Conservation (phyloP, 2,888 invertebrate genomes). For the Helleia helle region DNA sequence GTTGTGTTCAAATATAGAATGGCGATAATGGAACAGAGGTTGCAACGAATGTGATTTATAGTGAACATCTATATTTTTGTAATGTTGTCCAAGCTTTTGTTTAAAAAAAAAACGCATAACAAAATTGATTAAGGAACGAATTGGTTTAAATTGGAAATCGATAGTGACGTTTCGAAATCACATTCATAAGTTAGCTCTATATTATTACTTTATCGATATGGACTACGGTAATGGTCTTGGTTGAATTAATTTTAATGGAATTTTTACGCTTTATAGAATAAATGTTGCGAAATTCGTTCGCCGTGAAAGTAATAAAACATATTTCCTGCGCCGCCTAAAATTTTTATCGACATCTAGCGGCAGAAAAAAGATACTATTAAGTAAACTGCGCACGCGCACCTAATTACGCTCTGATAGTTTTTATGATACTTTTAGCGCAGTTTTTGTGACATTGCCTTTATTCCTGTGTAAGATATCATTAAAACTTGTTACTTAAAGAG, state of each 20-base stretch:
- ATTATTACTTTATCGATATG: constrained; percentile 72
- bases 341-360: constrained; percentile 45
- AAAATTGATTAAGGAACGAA: constrained; percentile 74
- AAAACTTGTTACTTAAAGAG: constrained; percentile 36
- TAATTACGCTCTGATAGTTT: constrained; percentile 27
- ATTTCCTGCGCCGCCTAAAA: constrained; percentile 18
- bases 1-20: constrained; percentile 30
- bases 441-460: constrained; percentile 24
- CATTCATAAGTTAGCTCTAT: constrained; percentile 69
- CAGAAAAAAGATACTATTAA: constrained; percentile 30
- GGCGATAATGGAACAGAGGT: constrained; percentile 36
- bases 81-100: background rate
- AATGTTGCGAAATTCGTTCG: constrained; percentile 68
- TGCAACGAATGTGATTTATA: background rate
- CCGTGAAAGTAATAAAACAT: constrained; percentile 58
- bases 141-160: constrained; percentile 73
- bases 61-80: background rate
- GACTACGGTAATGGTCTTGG: constrained; percentile 67
- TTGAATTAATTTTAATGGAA: constrained; percentile 73
- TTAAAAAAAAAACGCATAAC: constrained; percentile 56
- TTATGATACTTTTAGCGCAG: constrained; percentile 18
- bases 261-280: constrained; percentile 70
- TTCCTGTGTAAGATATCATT: constrained; percentile 39
- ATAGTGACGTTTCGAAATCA: constrained; percentile 73
- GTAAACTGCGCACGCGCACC: constrained; percentile 51